phyloP scores from a whole-genome alignment of 2,797 vertebrate species.

The Sylvia borin region DNA sequence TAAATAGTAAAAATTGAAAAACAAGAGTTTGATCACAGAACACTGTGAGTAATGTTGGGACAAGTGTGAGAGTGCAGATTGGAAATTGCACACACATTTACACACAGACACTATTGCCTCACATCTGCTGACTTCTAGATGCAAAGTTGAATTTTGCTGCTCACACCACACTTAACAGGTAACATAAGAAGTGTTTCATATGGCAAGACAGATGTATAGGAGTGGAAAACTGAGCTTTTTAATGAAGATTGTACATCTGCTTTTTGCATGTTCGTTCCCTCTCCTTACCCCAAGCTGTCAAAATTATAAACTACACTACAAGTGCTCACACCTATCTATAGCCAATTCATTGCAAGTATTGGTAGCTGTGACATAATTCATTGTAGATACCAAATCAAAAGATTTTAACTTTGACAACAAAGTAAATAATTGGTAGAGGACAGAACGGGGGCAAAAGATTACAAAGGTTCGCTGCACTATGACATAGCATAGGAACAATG shows the following conservation, averaged over 20 bases:
- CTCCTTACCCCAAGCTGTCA: neutral
- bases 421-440: neutral
- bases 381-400: neutral
- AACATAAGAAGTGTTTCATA: neutral
- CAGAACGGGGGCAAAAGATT: neutral
- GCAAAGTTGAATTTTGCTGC: neutral
- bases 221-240: neutral
- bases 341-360: neutral
- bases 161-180: neutral
- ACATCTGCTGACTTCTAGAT: neutral
- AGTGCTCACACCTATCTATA: neutral
- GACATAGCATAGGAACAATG: neutral
- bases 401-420: neutral
- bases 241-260: rapidly evolving
- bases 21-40: neutral
- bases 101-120: neutral
- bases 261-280: neutral
- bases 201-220: neutral
- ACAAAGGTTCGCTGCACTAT: neutral
- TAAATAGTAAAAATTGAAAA: neutral
- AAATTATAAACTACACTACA: neutral
- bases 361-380: neutral
- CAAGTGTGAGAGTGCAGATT: neutral
- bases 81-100: neutral
- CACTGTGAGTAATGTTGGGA: neutral